Conservation (phyloP, 2,797 vertebrate genomes). For the Melanotaenia parkinsoni region DNA sequence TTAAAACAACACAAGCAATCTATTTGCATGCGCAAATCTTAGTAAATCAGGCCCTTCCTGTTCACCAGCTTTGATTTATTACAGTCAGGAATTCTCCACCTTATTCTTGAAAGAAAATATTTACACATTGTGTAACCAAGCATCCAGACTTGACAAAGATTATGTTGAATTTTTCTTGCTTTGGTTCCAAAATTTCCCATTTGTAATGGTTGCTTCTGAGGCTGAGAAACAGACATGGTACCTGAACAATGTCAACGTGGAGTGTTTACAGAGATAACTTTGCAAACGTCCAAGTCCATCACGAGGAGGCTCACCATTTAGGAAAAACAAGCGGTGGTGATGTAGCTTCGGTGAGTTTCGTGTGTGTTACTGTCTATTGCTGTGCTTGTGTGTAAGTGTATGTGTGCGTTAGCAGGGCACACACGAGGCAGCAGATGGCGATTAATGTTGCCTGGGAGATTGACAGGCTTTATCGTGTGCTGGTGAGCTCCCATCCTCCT, state of each 20-base stretch:
- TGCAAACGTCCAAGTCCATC: background rate
- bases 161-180: background rate
- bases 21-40: no score
- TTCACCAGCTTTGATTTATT: background rate
- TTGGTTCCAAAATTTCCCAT: background rate
- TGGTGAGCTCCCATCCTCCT: constrained; percentile 59
- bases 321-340: constrained; percentile 40
- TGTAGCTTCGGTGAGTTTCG: constrained; percentile 18
- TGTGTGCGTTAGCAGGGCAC: constrained; percentile 40
- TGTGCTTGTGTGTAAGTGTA: constrained; percentile 12
- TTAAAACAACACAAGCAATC: no score
- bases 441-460: constrained; percentile 53
- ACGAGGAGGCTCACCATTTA: constrained; percentile 24
- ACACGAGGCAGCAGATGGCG: constrained; percentile 48
- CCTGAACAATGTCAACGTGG: background rate
- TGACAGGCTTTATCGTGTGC: constrained; percentile 73
- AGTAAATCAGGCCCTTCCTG: no score
- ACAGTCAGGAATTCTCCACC: background rate
- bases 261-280: background rate
- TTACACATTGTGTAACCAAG: background rate
- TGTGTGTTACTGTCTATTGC: constrained; percentile 8
- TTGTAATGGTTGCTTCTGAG: no score
- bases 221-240: background rate
- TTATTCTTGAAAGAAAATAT: background rate
- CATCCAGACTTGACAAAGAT: no score